Evolutionary conservation across 2,113 vertebrate species (phyloP), one percentile per base, ranked within the genome.

Genomic region (Daphoenositta chrysoptera): DNA sequence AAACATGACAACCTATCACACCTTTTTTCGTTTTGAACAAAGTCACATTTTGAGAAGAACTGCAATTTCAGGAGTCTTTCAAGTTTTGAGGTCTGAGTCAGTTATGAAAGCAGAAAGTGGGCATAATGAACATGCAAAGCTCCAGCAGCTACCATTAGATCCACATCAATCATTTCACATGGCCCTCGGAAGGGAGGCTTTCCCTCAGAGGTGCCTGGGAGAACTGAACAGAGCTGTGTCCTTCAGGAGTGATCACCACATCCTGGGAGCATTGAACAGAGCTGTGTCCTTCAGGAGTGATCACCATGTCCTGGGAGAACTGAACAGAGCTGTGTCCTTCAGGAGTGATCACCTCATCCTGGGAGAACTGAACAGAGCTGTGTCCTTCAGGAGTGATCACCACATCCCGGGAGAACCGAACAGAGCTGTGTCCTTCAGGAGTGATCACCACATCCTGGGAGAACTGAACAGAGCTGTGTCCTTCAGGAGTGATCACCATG

Each of bases 1-100:
- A 95, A 95, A 93, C 85, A 96, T 95, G 90, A 95, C 94, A 96
- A 93, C 90, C 92, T 92, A 96, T 93, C 92, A 95, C 56, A 75
- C 56, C 83, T 93, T 97, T 87, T 78, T 73, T 79, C 83, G 86
- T 87, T 91, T 90, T 68, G 86, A 96, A 94, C 83, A 92, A 96
- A 96, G 90, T 90, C 92, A 51, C n/a, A 92, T 87, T 78, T 89
- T 88, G 19, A 95, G 78, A 47, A 91, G 70, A 94, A 68, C 79
- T 57, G 85, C 83, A 92, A 56, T 95, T 95, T 89, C 81, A 78
- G 48, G 76, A 96, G 92, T 21, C 76, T 94, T 96, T 95, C 82
- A 92, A 94, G 88, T 87, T 88, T 71, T 48, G 88, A 97, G 94
- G 88, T 96, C 94, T 95, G 90, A 95, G 92, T 83, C 90, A 95